These are phyloP conservation scores for Lasioglossum baleicum DNA, from an alignment of 1,140 invertebrate species.

Conservation along the genomic window DNA sequence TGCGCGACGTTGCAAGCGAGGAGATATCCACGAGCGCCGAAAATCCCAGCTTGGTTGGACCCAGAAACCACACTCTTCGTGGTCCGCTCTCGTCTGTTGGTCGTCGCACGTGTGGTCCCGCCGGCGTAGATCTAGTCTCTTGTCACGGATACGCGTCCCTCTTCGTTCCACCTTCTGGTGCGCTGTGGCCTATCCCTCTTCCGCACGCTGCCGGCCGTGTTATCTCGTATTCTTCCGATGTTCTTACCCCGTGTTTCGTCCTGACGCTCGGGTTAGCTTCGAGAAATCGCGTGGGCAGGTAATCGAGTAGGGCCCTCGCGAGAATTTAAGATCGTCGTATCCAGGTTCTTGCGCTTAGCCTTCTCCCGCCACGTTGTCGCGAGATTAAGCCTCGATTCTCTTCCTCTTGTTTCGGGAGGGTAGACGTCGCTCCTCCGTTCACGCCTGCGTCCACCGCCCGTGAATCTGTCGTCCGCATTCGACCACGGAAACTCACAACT, in stretches of 20 bases:
- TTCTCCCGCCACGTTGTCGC: conserved; percentile 45
- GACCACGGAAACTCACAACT: not conserved
- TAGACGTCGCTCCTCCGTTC: conserved; percentile 35
- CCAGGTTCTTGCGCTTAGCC: conserved; percentile 58
- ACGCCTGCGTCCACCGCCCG: not conserved
- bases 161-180: conserved; percentile 23
- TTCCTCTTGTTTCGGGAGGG: conserved; percentile 35
- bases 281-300: conserved; percentile 68
- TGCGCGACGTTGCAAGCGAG: conserved; percentile 45
- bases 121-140: conserved; percentile 64
- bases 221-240: conserved; percentile 66
- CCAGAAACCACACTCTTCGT: conserved; percentile 48
- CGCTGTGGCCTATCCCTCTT: conserved; percentile 11
- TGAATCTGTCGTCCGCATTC: not conserved
- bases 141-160: conserved; percentile 60
- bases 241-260: conserved; percentile 65
- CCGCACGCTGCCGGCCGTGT: conserved; percentile 47
- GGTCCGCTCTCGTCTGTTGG: conserved; percentile 19
- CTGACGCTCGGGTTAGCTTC: conserved; percentile 65
- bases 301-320: conserved; percentile 66
- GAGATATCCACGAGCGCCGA: conserved; percentile 56
- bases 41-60: conserved; percentile 42
- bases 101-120: conserved; percentile 61
- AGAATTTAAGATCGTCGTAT: conserved; percentile 68
- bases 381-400: conserved; percentile 57